These are phyloP conservation scores for Pristionchus mayeri DNA, from an alignment of 2,888 invertebrate species.

Conservation along the genomic window DNA sequence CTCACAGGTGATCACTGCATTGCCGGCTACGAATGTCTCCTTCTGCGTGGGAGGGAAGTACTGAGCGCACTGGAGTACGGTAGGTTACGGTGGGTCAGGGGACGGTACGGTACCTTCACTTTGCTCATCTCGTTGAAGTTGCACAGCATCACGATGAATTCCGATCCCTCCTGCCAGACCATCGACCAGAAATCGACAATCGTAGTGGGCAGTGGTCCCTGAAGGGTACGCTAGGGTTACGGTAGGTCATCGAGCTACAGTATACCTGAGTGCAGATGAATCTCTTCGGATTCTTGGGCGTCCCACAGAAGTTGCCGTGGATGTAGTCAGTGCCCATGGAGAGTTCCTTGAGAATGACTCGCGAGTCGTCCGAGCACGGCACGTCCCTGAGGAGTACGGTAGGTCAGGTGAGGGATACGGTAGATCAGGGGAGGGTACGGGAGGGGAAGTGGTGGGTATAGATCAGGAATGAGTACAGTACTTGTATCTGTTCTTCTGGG, in stretches of 20 bases:
- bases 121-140: constrained; percentile 46
- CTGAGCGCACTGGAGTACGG: constrained; percentile 23
- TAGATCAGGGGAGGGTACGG: too few relatives aligned
- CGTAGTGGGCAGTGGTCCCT: constrained; percentile 31
- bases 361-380: constrained; percentile 18
- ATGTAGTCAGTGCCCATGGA: constrained; percentile 31
- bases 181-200: constrained; percentile 43
- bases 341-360: constrained; percentile 33
- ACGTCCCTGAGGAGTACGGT: constrained; percentile 27
- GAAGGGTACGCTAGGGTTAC: not conserved
- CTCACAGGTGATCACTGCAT: not conserved
- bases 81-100: not conserved
- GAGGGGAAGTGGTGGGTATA: not conserved
- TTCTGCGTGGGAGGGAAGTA: constrained; percentile 40
- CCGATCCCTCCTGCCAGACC: constrained; percentile 35
- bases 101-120: constrained; percentile 31
- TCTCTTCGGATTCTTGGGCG: constrained; percentile 32
- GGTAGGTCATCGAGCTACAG: not conserved
- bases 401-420: too few relatives aligned
- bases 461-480: constrained; percentile 12
- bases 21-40: constrained; percentile 13
- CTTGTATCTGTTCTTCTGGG: constrained; percentile 47
- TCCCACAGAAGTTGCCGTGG: constrained; percentile 45
- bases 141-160: constrained; percentile 46
- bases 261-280: constrained; percentile 45